These are phyloP conservation scores for Apis laboriosa DNA, from an alignment of 1,140 invertebrate genomes.

Conservation along the genomic window DNA sequence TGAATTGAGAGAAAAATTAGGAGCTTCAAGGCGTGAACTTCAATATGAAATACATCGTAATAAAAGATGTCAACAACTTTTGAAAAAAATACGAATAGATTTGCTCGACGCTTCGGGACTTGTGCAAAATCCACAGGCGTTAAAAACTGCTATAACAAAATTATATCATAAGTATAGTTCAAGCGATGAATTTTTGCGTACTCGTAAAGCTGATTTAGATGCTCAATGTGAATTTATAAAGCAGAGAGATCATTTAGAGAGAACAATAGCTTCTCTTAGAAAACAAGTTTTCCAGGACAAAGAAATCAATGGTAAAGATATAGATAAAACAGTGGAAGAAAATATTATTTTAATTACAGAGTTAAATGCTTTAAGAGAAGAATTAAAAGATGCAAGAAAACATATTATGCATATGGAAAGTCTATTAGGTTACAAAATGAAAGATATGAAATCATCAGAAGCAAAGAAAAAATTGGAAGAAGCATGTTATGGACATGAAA, in stretches of 20 bases:
- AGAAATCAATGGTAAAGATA: slow-evolving; percentile 75
- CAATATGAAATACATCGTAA: slow-evolving; percentile 85
- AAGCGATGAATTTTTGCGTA: slow-evolving; percentile 84
- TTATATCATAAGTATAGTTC: slow-evolving; percentile 90
- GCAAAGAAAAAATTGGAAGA: slow-evolving; percentile 83
- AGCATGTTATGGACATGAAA: slow-evolving; percentile 83
- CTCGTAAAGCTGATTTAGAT: slow-evolving; percentile 85
- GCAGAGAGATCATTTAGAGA: slow-evolving; percentile 90
- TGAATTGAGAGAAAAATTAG: slow-evolving; percentile 89
- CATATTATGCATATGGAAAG: slow-evolving; percentile 87
- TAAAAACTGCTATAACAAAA: slow-evolving; percentile 89
- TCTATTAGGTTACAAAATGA: slow-evolving; percentile 84
- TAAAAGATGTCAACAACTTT: slow-evolving; percentile 84
- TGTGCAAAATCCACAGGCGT: slow-evolving; percentile 87
- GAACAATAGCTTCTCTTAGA: slow-evolving; percentile 84
- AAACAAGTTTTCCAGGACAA: slow-evolving; percentile 81
- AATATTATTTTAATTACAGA: slow-evolving; percentile 89
- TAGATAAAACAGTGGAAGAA: slow-evolving; percentile 84
- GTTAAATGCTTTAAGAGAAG: slow-evolving; percentile 86
- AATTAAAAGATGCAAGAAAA: slow-evolving; percentile 84
- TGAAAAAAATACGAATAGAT: slow-evolving; percentile 90
- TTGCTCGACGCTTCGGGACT: slow-evolving; percentile 88
- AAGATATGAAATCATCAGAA: slow-evolving; percentile 82
- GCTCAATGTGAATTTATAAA: slow-evolving; percentile 89
- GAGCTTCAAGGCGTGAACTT: slow-evolving; percentile 85